Percentiles rank a stretch among this genome's conserved stretches.
Conservation (phyloP, 2,113 vertebrate genomes). For the Peromyscus polionotus region DNA sequence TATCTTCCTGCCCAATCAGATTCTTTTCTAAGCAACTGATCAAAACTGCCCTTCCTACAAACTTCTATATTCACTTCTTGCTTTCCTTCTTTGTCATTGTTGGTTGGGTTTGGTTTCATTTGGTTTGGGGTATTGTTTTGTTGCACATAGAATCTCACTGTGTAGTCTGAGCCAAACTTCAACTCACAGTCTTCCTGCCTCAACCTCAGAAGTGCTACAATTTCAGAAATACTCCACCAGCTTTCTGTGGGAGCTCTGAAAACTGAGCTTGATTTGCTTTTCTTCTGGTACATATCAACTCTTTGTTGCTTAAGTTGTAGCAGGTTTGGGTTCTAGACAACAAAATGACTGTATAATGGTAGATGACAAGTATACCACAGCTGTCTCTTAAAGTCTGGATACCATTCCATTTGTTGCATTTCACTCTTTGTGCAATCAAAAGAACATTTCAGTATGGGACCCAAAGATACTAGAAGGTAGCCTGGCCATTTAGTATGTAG, state of each 20-base stretch:
- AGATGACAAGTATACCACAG: not conserved
- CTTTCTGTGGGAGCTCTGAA: not conserved
- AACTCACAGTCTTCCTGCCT: not conserved
- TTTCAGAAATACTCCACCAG: not conserved
- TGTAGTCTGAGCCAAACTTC: not conserved
- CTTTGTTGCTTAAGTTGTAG: not conserved
- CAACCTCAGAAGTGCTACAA: not conserved
- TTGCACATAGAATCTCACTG: not conserved
- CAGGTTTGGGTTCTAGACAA: not conserved
- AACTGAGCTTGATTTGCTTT: not conserved
- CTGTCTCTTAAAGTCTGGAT: not conserved
- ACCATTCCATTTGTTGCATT: not conserved
- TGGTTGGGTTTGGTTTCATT: not conserved
- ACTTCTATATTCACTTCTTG: not conserved
- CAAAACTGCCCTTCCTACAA: not conserved
- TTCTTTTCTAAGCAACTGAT: not conserved
- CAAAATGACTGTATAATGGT: fast-evolving
- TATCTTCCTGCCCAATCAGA: not conserved
- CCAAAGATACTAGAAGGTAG: not conserved
- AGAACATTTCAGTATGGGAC: not conserved
- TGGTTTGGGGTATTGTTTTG: not conserved
- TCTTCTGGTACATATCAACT: not conserved
- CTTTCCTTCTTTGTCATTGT: not conserved
- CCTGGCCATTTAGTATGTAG: not conserved
- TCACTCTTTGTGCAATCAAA: not conserved